Percentiles rank a stretch among this genome's conserved stretches.
Conservation (phyloP, 2,113 vertebrate genomes). For the Beaufortia kweichowensis region DNA sequence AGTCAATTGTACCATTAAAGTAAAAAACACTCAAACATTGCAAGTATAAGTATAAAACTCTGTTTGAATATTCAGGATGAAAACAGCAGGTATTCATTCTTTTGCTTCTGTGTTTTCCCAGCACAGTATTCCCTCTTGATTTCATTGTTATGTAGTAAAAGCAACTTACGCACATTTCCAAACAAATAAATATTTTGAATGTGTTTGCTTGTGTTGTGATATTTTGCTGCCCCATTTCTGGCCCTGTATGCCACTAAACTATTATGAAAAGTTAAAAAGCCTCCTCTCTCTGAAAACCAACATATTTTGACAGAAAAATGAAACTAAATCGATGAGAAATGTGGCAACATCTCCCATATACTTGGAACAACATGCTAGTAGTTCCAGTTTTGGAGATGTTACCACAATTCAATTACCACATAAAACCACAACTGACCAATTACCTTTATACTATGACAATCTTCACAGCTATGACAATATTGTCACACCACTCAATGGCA, state of each 20-base stretch:
- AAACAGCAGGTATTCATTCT: slow-evolving; percentile 17
- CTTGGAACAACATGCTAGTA: no score
- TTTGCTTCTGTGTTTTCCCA: slow-evolving; percentile 26
- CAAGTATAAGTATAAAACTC: neutral
- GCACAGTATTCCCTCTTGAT: slow-evolving; percentile 10
- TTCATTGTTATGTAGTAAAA: neutral
- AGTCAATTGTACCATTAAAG: neutral
- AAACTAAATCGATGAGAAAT: no score
- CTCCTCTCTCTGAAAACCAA: neutral
- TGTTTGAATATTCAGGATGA: slow-evolving; percentile 10
- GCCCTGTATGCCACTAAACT: slow-evolving; percentile 33
- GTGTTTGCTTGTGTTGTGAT: slow-evolving; percentile 15
- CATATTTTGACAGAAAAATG: no score
- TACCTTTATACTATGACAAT: no score
- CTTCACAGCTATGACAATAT: no score
- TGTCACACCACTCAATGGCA: no score
- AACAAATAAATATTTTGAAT: slow-evolving; percentile 6
- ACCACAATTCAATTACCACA: no score
- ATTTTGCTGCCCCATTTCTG: slow-evolving; percentile 31
- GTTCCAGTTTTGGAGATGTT: no score
- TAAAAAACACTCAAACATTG: neutral
- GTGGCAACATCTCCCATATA: no score
- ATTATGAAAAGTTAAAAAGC: slow-evolving; percentile 29
- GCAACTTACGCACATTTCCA: neutral
- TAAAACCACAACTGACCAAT: no score